phyloP scores from a whole-genome alignment of 2,888 invertebrate species.

The Noctua fimbriata region DNA sequence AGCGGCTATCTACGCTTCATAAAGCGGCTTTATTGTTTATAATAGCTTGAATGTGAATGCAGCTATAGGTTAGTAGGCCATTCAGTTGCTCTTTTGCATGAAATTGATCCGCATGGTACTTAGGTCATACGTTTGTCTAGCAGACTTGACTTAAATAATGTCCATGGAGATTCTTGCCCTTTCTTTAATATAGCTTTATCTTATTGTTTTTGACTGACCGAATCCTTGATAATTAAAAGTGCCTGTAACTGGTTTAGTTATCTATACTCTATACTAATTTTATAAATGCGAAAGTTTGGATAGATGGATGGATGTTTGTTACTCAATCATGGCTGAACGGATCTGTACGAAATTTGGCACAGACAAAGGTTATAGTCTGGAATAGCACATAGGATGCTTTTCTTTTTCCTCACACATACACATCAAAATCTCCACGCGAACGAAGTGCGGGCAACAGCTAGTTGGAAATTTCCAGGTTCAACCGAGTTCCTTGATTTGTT shows the following conservation, averaged over 20 bases:
- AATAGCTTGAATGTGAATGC: constrained; percentile 24
- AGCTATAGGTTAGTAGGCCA: constrained; percentile 53
- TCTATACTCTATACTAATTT: not conserved
- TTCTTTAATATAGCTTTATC: not conserved
- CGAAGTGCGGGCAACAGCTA: too few relatives aligned
- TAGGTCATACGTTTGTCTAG: not conserved
- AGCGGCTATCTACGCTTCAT: constrained; percentile 4
- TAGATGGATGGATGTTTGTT: too few relatives aligned
- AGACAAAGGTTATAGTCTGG: too few relatives aligned
- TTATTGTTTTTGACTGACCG: not conserved
- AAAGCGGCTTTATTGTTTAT: constrained; percentile 15
- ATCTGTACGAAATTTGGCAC: too few relatives aligned
- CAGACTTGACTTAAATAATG: not conserved
- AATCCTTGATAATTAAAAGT: not conserved
- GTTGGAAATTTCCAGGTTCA: not conserved
- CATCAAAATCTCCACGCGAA: too few relatives aligned
- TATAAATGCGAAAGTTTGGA: too few relatives aligned
- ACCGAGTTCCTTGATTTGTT: not conserved
- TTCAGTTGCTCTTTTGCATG: constrained; percentile 27
- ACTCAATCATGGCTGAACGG: too few relatives aligned
- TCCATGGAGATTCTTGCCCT: not conserved
- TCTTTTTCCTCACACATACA: too few relatives aligned
- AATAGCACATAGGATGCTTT: too few relatives aligned
- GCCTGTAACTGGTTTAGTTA: not conserved
- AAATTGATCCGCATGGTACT: constrained; percentile 9